Evolutionary conservation across 1,140 invertebrate genomes (phyloP), one percentile per base, ranked within the genome.

Genomic region (Cotesia vestalis): DNA sequence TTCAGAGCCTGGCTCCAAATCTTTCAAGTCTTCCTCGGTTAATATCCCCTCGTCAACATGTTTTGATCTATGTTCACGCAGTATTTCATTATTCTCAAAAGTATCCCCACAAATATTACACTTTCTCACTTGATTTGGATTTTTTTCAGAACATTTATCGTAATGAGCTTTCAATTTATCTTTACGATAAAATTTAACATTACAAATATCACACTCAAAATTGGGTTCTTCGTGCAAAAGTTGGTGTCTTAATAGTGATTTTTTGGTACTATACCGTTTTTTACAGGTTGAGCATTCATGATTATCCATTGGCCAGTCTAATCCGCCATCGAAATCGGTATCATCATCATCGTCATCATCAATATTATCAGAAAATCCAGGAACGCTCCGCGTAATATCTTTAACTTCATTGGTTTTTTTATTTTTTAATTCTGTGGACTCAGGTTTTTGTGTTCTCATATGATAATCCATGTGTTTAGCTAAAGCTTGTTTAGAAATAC

Each of bases 151-250:
- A 20, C 86, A 87, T 62, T 87, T 87, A 35, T 87, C 86, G 4
- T 87, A 87, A 53, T 87, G 86, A 0, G 84, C 84, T 66, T 87
- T 87, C 0, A 87, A 62, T 57, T 87, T 87, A 51, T 87, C 86
- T 35, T 87, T 87, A 1, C 86, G 78, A 20, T 86, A 86, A 14
- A 87, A 87, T 62, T 87, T 87, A 0, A 86, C 79, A 35, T 83
- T 86, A 36, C 86, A 87, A n/a, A 87, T 87, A 53, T 87, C 86
- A 12, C 86, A 87, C 12, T 86, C 85, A 34, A 86, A 87, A 55
- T 87, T 87, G 0, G 86, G 86, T n/a, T 87, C 85, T 5, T 87
- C 85, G 57, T 87, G 86, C 0, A 87, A 51, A 2, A 87, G 57
- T 60, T 86, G 86, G 71, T 87, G 86, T 4, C 86, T 80, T 0